Base-by-base conservation (phyloP, 2,113 vertebrate genomes). In the Pterocles burchelli region DNA sequence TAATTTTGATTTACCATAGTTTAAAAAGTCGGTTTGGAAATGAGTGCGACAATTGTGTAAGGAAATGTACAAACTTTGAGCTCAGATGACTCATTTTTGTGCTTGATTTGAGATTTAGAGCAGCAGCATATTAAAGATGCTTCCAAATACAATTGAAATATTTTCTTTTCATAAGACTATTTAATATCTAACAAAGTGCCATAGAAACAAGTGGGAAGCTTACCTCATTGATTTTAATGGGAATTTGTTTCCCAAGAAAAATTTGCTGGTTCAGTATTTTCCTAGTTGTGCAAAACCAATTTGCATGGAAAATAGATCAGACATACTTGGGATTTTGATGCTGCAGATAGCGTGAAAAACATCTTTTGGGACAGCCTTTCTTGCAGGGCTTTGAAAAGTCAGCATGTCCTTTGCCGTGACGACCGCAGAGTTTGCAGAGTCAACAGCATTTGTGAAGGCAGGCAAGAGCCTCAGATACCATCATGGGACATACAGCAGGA, bases 181-280 rank as follows among this genome's bases (percentile, higher is more conserved):
- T 94, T 88, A 83, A 94, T 73, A 67, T 72, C 61, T 77, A 93
- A 80, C 29, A 77, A 94, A 96, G 82, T 8, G 20, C 81, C 36
- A n/a, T 31, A 82, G 80, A 82, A 96, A 86, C 78, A 77, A 90
- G 88, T 94, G 70, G 95, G 93, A 96, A 84, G 73, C 88, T 94
- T 96, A 83, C 85, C 86, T 94, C 88, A 94, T 87, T 93, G 93
- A 96, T 96, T 96, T 96, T 84, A 90, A 89, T 29, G 83, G 92
- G 76, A 68, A 86, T 92, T 93, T 88, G 72, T 84, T 96, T 92
- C 83, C 55, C 92, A 93, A 61, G 79, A 96, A 96, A 57, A 90
- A 90, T 90, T 84, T 94, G 68, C 66, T 93, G 41, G 15, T 65
- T 96, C 68, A 33, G 65, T 90, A 65, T 82, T 94, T 93, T 90